Evolutionary conservation across 2,888 invertebrate genomes (phyloP).

Genomic region (Mythimna ferrago): DNA sequence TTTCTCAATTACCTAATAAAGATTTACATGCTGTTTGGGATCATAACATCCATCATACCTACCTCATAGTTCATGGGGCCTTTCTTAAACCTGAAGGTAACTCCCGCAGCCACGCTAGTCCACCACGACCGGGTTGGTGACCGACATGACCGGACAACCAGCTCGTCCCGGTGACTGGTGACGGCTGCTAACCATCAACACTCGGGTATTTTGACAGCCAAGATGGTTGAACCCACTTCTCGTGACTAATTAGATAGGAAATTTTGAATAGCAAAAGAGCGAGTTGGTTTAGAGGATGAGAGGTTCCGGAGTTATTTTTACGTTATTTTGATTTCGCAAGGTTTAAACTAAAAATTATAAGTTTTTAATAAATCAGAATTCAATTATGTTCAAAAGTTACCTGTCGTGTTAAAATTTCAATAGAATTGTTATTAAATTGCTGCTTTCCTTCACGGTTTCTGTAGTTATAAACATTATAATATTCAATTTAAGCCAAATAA

Average conservation of each 20-base stretch:
- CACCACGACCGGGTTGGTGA: slow-evolving; percentile 47
- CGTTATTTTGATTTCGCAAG: too few relatives aligned
- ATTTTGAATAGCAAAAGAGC: neutral
- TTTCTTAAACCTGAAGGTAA: slow-evolving; percentile 26
- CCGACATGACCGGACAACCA: slow-evolving; percentile 41
- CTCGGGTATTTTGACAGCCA: slow-evolving; percentile 30
- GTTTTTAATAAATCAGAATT: too few relatives aligned
- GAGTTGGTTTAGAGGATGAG: neutral
- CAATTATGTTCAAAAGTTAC: too few relatives aligned
- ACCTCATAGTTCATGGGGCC: slow-evolving; percentile 2
- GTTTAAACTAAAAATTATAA: too few relatives aligned
- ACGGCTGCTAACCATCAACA: slow-evolving; percentile 37
- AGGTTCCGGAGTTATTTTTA: slow-evolving; percentile 6
- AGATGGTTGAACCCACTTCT: slow-evolving; percentile 44
- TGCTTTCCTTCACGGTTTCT: too few relatives aligned
- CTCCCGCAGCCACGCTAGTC: slow-evolving; percentile 28
- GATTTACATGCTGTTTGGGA: neutral
- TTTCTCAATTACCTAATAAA: neutral
- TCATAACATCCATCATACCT: neutral
- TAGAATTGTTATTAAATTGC: too few relatives aligned
- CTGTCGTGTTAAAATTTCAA: too few relatives aligned
- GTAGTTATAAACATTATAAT: too few relatives aligned
- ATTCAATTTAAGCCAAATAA: too few relatives aligned
- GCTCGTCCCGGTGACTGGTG: slow-evolving; percentile 33
- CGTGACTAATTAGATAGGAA: slow-evolving; percentile 40